Evolutionary conservation across 2,797 vertebrate genomes (phyloP), one percentile per base, ranked within the genome.

Genomic region (Coluber constrictor): DNA sequence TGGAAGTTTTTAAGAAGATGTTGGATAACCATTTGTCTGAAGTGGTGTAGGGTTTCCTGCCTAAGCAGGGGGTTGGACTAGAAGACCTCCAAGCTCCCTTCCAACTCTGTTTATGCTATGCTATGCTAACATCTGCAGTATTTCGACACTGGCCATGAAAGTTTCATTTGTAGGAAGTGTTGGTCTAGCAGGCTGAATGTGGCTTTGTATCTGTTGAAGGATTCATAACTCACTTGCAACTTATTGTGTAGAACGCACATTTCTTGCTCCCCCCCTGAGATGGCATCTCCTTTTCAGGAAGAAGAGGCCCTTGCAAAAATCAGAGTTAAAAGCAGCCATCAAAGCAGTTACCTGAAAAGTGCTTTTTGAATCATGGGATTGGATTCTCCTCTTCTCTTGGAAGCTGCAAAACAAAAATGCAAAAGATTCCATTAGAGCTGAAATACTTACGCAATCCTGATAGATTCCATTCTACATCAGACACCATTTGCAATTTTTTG

Each of bases 281-380:
- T 59, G 7, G 59, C 18, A 57, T 89, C 32, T 5, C 59, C n/a
- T 54, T 66, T 63, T 51, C 15, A 87, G 51, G 51, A 54, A 54
- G 51, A 54, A 54, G 51, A 10, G 54, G 8, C 29, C 54, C 29
- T n/a, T 12, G 16, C 9, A n/a, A n/a, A n/a, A n/a, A n/a, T n/a
- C n/a, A n/a, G n/a, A n/a, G n/a, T n/a, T n/a, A n/a, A n/a, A n/a
- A n/a, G n/a, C n/a, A n/a, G n/a, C n/a, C n/a, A 10, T 15, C 43
- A 43, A 74, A 93, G 37, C 13, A 70, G 3, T 89, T 93, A 91
- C 87, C 93, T 88, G 86, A 27, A 57, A 29, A 56, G 27, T 20
- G 25, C n/a, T 61, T 27, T 47, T 5, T 2, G 27, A 89, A 56
- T 47, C 25, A 6, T n/a, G 66, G 16, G 70, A 63, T 57, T 29